phyloP scores from a whole-genome alignment of 2,797 vertebrate genomes.

The Tiaroga cobitis region DNA sequence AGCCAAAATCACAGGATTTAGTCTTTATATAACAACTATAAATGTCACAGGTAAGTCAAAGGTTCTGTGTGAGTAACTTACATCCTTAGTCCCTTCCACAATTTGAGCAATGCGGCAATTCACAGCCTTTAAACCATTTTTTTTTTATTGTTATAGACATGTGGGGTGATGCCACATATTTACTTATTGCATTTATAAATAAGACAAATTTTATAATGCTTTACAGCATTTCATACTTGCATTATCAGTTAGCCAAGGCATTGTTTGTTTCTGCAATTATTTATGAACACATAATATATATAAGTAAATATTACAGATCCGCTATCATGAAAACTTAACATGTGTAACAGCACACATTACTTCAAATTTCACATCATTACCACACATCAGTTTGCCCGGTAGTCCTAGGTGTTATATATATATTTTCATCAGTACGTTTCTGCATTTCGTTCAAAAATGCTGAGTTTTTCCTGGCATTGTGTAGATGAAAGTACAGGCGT shows the following conservation, averaged over 20 bases:
- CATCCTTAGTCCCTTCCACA: neutral
- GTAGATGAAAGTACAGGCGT: constrained; percentile 30
- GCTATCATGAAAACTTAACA: no score
- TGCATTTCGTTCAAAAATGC: no score
- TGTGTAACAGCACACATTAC: no score
- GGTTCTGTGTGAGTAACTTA: neutral
- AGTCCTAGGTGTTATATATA: no score
- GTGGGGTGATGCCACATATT: neutral
- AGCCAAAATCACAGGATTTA: neutral
- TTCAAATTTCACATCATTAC: no score
- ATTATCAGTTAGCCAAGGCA: neutral
- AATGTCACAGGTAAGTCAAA: neutral
- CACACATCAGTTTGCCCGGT: no score
- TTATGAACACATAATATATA: no score
- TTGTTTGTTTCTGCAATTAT: neutral
- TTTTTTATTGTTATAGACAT: no score
- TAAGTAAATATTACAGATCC: no score
- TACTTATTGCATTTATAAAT: neutral
- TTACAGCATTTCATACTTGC: neutral
- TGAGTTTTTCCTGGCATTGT: constrained; percentile 7
- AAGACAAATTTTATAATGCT: no score
- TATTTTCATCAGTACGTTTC: no score
- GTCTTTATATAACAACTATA: neutral
- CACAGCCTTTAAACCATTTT: neutral
- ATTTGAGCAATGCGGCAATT: constrained; percentile 8